Evolutionary conservation across 2,888 invertebrate genomes (phyloP).

Genomic region (Meiosimyza decipiens): DNA sequence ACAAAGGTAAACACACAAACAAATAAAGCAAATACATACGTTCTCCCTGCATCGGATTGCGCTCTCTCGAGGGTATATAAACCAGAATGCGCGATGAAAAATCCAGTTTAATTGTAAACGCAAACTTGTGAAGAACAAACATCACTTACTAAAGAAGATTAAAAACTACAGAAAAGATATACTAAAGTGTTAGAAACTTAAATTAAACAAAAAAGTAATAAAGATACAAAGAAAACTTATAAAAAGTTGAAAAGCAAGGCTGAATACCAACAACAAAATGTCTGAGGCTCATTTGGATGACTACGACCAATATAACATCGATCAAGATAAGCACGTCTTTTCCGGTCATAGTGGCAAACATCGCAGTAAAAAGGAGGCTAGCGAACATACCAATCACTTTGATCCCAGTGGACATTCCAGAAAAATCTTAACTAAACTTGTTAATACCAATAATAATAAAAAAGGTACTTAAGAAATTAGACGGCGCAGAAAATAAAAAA

Average conservation of each 20-base stretch:
- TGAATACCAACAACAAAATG: conserved; percentile 69
- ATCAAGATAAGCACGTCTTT: conserved; percentile 89
- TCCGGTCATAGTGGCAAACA: conserved; percentile 91
- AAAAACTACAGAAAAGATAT: too few species aligned
- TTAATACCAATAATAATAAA: conserved; percentile 86
- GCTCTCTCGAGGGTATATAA: conserved; percentile 43
- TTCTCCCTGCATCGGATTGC: conserved; percentile 24
- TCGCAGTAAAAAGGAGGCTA: conserved; percentile 88
- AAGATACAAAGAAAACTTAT: conserved; percentile 6
- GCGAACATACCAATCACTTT: conserved; percentile 88
- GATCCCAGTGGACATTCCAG: conserved; percentile 94
- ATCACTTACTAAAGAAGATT: background rate
- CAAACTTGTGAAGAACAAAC: conserved; percentile 22
- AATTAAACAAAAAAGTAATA: conserved; percentile 1
- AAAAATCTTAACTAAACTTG: conserved; percentile 87
- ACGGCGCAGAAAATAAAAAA: background rate
- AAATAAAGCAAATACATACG: conserved; percentile 5
- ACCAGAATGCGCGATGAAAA: conserved; percentile 37
- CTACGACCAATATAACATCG: conserved; percentile 95
- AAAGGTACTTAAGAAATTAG: conserved; percentile 66
- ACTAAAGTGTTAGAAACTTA: background rate
- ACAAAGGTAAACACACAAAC: conserved; percentile 22
- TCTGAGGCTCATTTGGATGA: conserved; percentile 88
- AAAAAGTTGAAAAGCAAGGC: conserved; percentile 9
- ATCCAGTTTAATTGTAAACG: conserved; percentile 42